Base-by-base conservation (phyloP, 2,888 invertebrate genomes). In the Lasioglossum calceatum region DNA sequence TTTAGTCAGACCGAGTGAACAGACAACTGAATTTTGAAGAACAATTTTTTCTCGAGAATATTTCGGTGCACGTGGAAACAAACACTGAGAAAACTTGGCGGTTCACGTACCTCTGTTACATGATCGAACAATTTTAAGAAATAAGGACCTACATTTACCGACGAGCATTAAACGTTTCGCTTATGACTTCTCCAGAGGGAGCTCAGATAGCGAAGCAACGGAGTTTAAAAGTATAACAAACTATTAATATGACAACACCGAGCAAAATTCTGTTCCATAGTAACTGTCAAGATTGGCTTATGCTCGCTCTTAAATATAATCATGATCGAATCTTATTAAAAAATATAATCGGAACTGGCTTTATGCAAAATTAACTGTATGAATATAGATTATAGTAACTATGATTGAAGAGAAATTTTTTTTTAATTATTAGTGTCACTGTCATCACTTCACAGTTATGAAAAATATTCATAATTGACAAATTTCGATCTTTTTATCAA, bases 111-210 rank as follows among this genome's bases (percentile, higher is more conserved):
- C 32, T 27, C 67, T 32, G 67, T 70, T 19, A 36, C 36, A 61
- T 36, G 42, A 36, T 67, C 19, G 2, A 36, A 79, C 32, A 75
- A 64, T 79, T 79, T 54, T 23, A 10, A 32, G 8, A 74, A 72
- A 19, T 39, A 73, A 72, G 2, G 23, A 8, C 67, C 77, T 72
- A 58, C 81, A 82, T 87, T 89, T 89, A 89, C 87, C 89, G 89
- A 89, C 89, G 16, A 67, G 87, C 64, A 79, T 79, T 23, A 58
- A 79, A 79, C 36, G 61, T 73, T 79, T 88, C 39, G 32, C 36
- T 54, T 44, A 5, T 47, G 27, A 27, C 67, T 64, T 87, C 87
- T 81, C 27, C 39, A 89, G 89, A 89, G 87, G 89, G 89, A 89
- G 87, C 78, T 79, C 39, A 61, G 72, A 81, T 85, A 23, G 58